Evolutionary conservation across 2,888 invertebrate species (phyloP).

Genomic region (Drosophila trichaetosa): DNA sequence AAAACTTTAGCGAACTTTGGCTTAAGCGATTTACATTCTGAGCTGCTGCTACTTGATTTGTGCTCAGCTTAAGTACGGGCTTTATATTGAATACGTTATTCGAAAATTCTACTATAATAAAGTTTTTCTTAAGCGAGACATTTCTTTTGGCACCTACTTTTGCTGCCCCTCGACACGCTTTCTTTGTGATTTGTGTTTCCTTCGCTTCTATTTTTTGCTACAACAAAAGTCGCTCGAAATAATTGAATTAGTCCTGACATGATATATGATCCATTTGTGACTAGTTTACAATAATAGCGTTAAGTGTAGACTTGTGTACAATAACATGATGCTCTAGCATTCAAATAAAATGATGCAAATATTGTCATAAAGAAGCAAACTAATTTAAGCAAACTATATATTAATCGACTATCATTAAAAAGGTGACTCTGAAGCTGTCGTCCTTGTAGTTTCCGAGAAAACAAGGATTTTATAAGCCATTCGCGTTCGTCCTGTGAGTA

Average conservation of each 20-base stretch:
- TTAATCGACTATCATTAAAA: neutral
- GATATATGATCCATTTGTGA: slow-evolving; percentile 56
- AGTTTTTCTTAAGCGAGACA: slow-evolving; percentile 4
- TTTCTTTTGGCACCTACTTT: slow-evolving; percentile 2
- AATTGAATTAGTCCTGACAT: slow-evolving; percentile 65
- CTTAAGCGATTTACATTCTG: slow-evolving; percentile 2
- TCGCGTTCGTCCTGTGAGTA: too few relatives aligned
- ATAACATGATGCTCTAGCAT: neutral
- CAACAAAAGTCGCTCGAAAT: slow-evolving; percentile 58
- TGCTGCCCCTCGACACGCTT: slow-evolving; percentile 6
- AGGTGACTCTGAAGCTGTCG: neutral
- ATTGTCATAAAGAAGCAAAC: neutral
- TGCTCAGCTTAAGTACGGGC: neutral
- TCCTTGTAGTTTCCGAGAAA: neutral
- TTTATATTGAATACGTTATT: slow-evolving; percentile 7
- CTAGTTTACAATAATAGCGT: slow-evolving; percentile 5
- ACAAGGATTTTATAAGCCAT: neutral
- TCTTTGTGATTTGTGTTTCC: slow-evolving; percentile 44
- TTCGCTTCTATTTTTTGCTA: slow-evolving; percentile 9
- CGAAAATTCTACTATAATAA: neutral
- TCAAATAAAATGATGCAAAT: slow-evolving; percentile 17
- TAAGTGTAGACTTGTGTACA: slow-evolving; percentile 25
- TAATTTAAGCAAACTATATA: neutral
- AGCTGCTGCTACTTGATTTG: slow-evolving; percentile 19
- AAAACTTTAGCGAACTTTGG: slow-evolving; percentile 29